Evolutionary conservation across 2,797 vertebrate genomes (phyloP).

Genomic region (Tauraco hartlaubi): DNA sequence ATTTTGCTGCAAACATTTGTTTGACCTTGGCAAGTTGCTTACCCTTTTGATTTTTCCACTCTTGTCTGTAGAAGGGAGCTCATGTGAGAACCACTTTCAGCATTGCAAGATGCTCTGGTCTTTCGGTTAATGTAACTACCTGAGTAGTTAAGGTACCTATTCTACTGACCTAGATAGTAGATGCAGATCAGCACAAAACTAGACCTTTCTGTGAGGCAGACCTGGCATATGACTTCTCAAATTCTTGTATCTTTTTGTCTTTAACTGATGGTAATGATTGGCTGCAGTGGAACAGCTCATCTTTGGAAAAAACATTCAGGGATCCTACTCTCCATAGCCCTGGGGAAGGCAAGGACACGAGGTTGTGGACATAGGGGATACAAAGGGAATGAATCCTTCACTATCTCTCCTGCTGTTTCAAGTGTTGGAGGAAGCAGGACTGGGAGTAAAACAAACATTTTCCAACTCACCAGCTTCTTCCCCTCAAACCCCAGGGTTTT

Average conservation of each 20-base stretch:
- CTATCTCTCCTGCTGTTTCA: not conserved
- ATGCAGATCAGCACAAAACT: not conserved
- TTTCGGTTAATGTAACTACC: not conserved
- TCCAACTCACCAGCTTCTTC: not conserved
- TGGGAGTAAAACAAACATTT: not conserved
- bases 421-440: not conserved
- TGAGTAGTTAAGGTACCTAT: not conserved
- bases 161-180: not conserved
- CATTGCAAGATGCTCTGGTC: fast-evolving
- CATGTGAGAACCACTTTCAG: not conserved
- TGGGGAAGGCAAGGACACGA: not conserved
- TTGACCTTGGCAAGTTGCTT: not conserved
- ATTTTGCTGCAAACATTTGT: not conserved
- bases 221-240: not conserved
- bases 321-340: not conserved
- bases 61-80: not conserved
- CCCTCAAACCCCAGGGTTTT: not conserved
- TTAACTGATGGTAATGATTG: not conserved
- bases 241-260: not conserved
- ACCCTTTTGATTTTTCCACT: not conserved
- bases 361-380: not conserved
- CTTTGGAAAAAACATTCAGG: not conserved
- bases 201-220: not conserved
- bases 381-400: not conserved
- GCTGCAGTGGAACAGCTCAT: not conserved